Evolutionary conservation across 2,888 invertebrate genomes (phyloP).

Genomic region (Deilephila porcellus): DNA sequence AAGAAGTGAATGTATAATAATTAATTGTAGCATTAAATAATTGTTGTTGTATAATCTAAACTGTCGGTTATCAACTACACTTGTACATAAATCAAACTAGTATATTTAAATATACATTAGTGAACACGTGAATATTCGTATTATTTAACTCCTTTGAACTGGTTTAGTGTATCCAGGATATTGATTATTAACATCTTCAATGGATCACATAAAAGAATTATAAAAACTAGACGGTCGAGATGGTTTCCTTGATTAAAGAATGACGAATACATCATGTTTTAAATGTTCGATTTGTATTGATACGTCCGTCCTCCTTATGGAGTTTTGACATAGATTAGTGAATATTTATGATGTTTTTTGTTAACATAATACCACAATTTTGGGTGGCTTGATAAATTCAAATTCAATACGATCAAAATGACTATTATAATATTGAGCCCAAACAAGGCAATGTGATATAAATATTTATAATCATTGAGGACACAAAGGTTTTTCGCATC

Average conservation of each 20-base stretch:
- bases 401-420: not conserved
- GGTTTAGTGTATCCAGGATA: conserved; percentile 29
- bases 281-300: conserved; percentile 21
- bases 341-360: conserved; percentile 31
- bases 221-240: conserved; percentile 34
- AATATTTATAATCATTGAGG: not conserved
- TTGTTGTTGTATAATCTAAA: not conserved
- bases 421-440: not conserved
- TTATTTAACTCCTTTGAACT: conserved; percentile 25
- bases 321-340: conserved; percentile 14
- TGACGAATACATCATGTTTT: conserved; percentile 34
- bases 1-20: conserved; percentile 43
- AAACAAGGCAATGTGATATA: not conserved
- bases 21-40: not conserved
- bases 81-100: conserved; percentile 15
- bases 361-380: conserved; percentile 19
- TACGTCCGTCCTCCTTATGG: conserved; percentile 15
- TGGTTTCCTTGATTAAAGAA: conserved; percentile 41
- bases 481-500: not conserved
- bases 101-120: conserved; percentile 14
- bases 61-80: not conserved
- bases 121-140: conserved; percentile 22
- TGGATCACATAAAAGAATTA: conserved; percentile 21
- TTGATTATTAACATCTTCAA: conserved; percentile 32
- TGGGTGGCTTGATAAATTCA: not conserved